Base-by-base conservation (phyloP, 2,797 vertebrate genomes). In the Acanthiza pusilla region DNA sequence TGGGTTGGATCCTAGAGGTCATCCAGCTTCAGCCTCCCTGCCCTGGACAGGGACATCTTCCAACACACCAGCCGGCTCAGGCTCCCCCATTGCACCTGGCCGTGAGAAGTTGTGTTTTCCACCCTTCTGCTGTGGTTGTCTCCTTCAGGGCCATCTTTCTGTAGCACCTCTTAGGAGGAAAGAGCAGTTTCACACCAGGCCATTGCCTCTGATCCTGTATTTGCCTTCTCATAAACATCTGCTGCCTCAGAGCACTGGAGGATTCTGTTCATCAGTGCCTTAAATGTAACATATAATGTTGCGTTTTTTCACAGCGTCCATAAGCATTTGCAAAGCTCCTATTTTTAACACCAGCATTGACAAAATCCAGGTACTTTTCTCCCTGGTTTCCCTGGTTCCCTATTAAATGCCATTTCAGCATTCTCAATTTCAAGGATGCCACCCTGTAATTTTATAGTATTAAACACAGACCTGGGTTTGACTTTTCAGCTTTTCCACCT, bases 401-500 rank as follows among this genome's bases (percentile, higher is more conserved):
- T 67, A 73, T 83, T 89, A 91, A 89, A 74, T 23, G 68, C 50
- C 42, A 50, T 91, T 82, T 87, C 72, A 83, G 78, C 72, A 26
- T 65, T 91, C 85, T 85, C 93, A 22, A 1, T 83, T 67, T 71
- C 72, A 55, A 55, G 87, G 87, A 87, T 85, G 91, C 32, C 61
- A 89, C 60, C 53, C 55, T 87, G 68, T 80, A 74, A 92, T 93
- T 91, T 92, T 53, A 9, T 3, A 23, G 36, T 17, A 79, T 85
- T 71, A 67, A 88, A 55, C 43, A 70, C 47, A 83, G 51, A 55
- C 45, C 60, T 2, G 45, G 63, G 53, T 67, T 58, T 61, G 81
- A 74, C 91, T 94, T 83, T 89, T 80, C 75, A 71, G 72, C 75
- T 93, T 60, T 88, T 85, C 66, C 43, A 42, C 36, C 42, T 91